Conservation (phyloP, 2,797 vertebrate species). For the Sebastes goodei region DNA sequence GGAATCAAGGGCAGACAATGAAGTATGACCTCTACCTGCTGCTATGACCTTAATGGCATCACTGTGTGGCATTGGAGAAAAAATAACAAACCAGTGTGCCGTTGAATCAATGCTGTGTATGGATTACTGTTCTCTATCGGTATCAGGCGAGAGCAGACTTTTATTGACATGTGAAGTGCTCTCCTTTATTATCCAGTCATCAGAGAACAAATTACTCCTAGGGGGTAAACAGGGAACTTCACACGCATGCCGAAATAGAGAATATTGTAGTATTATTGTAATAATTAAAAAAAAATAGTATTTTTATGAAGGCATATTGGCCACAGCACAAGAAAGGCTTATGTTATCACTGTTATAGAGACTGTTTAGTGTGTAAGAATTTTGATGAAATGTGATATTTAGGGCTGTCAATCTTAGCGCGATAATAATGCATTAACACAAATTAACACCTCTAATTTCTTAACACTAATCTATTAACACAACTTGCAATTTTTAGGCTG, state of each 20-base stretch:
- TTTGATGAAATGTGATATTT: not conserved
- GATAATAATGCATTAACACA: too few relatives aligned
- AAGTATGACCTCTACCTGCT: slow-evolving; percentile 46
- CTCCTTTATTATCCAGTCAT: slow-evolving; percentile 23
- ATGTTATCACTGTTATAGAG: not conserved
- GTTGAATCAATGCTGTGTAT: slow-evolving; percentile 38
- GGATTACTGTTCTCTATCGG: slow-evolving; percentile 10
- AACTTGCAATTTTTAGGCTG: too few relatives aligned
- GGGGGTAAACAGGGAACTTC: slow-evolving; percentile 12
- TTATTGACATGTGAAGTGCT: slow-evolving; percentile 33
- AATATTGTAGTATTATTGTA: not conserved
- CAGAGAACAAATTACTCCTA: slow-evolving; percentile 18
- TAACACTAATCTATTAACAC: too few relatives aligned
- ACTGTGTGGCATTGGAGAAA: slow-evolving; percentile 16
- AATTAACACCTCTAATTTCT: too few relatives aligned
- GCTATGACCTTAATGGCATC: slow-evolving; percentile 39
- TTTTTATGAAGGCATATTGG: not conserved
- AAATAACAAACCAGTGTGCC: slow-evolving; percentile 29
- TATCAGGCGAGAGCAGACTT: slow-evolving; percentile 35
- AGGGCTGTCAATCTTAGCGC: too few relatives aligned
- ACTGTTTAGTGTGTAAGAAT: not conserved
- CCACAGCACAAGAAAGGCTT: not conserved
- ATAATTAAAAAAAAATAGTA: too few relatives aligned
- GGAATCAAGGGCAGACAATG: slow-evolving; percentile 32
- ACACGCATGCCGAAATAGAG: not conserved